Conservation (phyloP, 2,113 vertebrate genomes). For the Oreochromis aureus region DNA sequence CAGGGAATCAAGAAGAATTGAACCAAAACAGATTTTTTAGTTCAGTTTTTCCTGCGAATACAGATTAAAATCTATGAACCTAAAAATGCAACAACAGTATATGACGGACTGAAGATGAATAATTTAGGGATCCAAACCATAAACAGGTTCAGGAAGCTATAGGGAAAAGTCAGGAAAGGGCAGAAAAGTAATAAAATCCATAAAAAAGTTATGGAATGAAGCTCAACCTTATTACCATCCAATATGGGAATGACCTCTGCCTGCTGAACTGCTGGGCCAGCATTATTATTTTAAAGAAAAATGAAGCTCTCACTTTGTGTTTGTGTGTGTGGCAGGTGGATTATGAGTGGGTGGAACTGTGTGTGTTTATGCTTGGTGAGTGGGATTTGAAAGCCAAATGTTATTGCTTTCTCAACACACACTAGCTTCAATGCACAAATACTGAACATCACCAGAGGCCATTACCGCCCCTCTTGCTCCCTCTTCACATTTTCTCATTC, state of each 20-base stretch:
- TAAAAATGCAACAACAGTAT: neutral
- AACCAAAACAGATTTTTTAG: neutral
- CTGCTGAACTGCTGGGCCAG: conserved; percentile 20
- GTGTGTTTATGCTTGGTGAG: neutral
- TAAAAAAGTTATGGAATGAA: conserved; percentile 26
- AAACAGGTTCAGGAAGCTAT: neutral
- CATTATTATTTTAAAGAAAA: conserved; percentile 21
- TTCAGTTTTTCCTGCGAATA: neutral
- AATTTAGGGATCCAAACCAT: neutral
- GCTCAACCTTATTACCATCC: conserved; percentile 18
- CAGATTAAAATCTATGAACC: neutral
- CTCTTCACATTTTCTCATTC: neutral
- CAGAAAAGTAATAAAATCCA: conserved; percentile 26
- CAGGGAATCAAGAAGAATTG: conserved; percentile 9
- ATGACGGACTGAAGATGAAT: neutral
- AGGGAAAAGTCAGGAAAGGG: neutral
- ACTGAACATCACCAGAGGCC: neutral
- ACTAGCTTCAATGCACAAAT: neutral
- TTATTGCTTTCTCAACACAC: neutral
- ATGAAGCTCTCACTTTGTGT: neutral
- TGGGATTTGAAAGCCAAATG: neutral
- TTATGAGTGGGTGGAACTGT: neutral
- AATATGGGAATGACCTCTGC: conserved; percentile 3
- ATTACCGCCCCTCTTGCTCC: neutral
- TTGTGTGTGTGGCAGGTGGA: neutral